Conservation (phyloP, 2,797 vertebrate genomes). For the Apogon hyalosoma region DNA sequence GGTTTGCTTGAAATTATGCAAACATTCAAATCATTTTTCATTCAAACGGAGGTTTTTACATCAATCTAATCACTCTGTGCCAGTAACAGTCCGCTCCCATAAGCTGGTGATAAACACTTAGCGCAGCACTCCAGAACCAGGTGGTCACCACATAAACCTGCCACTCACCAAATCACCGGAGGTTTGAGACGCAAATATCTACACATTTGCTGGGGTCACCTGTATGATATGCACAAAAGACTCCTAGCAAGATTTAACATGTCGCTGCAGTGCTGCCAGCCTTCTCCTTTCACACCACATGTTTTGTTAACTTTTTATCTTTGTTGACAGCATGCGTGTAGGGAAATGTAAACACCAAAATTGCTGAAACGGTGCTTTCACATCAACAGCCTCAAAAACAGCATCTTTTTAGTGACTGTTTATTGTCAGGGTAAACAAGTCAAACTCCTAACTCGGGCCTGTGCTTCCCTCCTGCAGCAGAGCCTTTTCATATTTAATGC, state of each 20-base stretch:
- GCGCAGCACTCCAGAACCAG: conserved; percentile 2
- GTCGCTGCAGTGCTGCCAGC: not conserved
- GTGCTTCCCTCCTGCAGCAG: not conserved
- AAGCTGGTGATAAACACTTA: conserved; percentile 30
- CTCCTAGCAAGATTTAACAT: not conserved
- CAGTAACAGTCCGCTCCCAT: not conserved
- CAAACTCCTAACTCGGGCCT: conserved; percentile 3
- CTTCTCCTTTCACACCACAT: not conserved
- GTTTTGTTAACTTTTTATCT: conserved; percentile 23
- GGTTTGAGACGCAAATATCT: conserved; percentile 7
- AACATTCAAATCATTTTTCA: conserved; percentile 41
- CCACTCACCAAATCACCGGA: not conserved
- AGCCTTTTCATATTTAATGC: conserved; percentile 79
- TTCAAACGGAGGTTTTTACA: conserved; percentile 36
- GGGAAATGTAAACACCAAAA: conserved; percentile 12
- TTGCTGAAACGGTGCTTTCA: not conserved
- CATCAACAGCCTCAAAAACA: conserved; percentile 25
- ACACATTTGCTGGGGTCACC: not conserved
- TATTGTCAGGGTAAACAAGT: conserved; percentile 48
- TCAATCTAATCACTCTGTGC: not conserved
- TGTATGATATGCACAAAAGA: not conserved
- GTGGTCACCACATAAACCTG: conserved; percentile 7
- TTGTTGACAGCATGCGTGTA: conserved; percentile 22
- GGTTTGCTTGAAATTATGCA: not conserved
- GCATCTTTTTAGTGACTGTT: conserved; percentile 19